phyloP scores from a whole-genome alignment of 2,888 invertebrate genomes.

The Punctoribates punctum region DNA sequence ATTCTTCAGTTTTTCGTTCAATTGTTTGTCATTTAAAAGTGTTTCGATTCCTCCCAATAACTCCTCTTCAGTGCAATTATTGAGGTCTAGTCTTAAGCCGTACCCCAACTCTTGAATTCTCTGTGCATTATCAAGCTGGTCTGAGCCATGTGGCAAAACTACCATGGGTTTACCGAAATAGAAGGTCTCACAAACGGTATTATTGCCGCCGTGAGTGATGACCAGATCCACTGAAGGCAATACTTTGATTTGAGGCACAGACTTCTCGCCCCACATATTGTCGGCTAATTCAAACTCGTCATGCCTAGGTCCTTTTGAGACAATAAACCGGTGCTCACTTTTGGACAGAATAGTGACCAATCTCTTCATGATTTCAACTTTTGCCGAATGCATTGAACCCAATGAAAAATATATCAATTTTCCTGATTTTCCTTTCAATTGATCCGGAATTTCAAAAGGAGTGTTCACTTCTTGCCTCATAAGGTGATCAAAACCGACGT shows the following conservation, averaged over 20 bases:
- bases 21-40: neutral
- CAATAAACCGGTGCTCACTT: conserved; percentile 39
- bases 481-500: neutral
- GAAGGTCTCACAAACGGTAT: conserved; percentile 35
- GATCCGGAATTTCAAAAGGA: conserved; percentile 11
- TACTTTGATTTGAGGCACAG: conserved; percentile 34
- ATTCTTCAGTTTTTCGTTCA: neutral
- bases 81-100: neutral
- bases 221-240: no score
- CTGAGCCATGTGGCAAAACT: conserved; percentile 18
- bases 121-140: neutral
- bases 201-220: conserved; percentile 43
- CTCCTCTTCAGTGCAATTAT: neutral
- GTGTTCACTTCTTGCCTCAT: neutral
- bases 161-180: conserved; percentile 32
- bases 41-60: neutral
- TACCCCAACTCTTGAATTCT: neutral
- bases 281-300: conserved; percentile 36
- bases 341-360: conserved; percentile 29
- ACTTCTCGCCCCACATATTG: conserved; percentile 42
- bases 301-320: conserved; percentile 32
- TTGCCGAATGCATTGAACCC: conserved; percentile 33
- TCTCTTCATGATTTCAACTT: conserved; percentile 36
- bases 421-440: neutral
- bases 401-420: conserved; percentile 41